Base-by-base conservation (phyloP, 2,888 invertebrate species). In the Mactromeris polynyma region DNA sequence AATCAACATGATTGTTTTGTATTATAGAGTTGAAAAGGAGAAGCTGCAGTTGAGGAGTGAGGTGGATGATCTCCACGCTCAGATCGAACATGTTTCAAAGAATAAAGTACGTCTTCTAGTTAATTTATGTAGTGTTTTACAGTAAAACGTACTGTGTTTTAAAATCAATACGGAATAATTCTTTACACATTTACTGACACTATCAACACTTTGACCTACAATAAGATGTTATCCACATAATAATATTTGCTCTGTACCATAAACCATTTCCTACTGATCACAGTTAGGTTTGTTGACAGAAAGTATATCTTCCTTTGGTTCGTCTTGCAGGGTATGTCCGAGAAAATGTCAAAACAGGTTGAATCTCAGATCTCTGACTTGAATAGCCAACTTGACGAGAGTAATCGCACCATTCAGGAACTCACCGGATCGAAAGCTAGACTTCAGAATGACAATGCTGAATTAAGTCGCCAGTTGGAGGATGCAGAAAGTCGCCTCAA, bases 331-430 rank as follows among this genome's bases (percentile, higher is more conserved):
- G 99, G 99, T 97, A 98, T 99, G 97, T 98, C 99, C 97, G 99
- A 99, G 97, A 99, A 99, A 98, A 98, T 99, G 97, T 98, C 98
- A 97, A 99, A 99, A 97, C 99, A 99, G 97, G 97, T 99, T 96
- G 98, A 98, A 97, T 98, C 98, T 97, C 98, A 99, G 97, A 98
- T 99, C 97, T 98, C 98, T 97, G 99, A 99, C 97, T 98, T 98
- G 94, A 99, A 99, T 97, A 98, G 98, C 97, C 99, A 99, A 98
- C 98, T 99, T 97, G 99, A 99, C 96, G 99, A 99, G 97, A 98
- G 99, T 97, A 98, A 98, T 98, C 98, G 99, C 97, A 98, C 98
- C 93, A 98, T 99, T 97, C 98, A 98, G 97, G 99, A 99, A 97
- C 98, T 99, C 97, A 94, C 95, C 78, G 93, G 94, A 84, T 93